Evolutionary conservation across 2,113 vertebrate species (phyloP).

Genomic region (Ictalurus furcatus): DNA sequence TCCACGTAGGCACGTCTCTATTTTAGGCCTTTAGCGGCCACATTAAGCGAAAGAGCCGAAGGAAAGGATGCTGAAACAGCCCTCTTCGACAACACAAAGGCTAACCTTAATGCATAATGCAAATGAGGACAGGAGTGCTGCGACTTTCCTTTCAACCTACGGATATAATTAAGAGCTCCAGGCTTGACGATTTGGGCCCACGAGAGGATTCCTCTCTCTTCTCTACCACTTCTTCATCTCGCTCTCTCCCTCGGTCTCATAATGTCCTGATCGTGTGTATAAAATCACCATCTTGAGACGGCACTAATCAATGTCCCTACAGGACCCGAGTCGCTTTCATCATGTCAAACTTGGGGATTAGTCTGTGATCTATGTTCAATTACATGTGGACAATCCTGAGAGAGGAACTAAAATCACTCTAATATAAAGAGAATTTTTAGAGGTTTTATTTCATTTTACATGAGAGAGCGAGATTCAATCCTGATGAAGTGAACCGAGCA

Average conservation of each 20-base stretch:
- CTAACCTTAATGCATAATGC: constrained; percentile 60
- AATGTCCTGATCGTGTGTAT: constrained; percentile 37
- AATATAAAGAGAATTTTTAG: background rate
- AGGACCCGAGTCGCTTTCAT: constrained; percentile 48
- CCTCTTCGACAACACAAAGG: constrained; percentile 52
- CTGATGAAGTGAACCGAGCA: background rate
- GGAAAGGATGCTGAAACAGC: constrained; percentile 37
- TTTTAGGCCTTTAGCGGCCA: constrained; percentile 52
- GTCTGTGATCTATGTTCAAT: constrained; percentile 58
- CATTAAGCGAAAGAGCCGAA: constrained; percentile 38
- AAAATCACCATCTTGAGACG: constrained; percentile 44
- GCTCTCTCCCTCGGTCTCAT: constrained; percentile 26
- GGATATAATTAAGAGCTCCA: constrained; percentile 58
- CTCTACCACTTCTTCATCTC: constrained; percentile 20
- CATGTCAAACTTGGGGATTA: constrained; percentile 50
- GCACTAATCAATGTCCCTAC: constrained; percentile 44
- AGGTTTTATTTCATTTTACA: background rate
- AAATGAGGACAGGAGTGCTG: constrained; percentile 50
- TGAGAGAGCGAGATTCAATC: background rate
- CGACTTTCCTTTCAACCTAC: constrained; percentile 49
- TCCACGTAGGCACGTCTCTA: constrained; percentile 40
- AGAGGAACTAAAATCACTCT: background rate
- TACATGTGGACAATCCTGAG: constrained; percentile 28
- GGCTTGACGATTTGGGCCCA: constrained; percentile 39
- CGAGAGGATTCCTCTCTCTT: constrained; percentile 37